Conservation (phyloP, 2,888 invertebrate genomes). For the Agrochola macilenta region DNA sequence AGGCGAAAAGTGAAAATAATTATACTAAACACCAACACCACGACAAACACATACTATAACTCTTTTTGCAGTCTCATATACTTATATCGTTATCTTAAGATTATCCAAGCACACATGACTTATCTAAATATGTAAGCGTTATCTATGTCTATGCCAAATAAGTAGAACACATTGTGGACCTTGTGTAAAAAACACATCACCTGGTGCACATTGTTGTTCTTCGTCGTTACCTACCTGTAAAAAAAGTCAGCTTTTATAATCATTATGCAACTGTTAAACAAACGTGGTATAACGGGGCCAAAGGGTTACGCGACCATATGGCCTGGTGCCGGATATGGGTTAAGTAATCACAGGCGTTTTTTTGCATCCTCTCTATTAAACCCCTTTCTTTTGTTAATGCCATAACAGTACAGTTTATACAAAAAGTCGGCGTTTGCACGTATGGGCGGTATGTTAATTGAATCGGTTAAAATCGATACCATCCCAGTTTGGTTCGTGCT, state of each 20-base stretch:
- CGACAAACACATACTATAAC: slow-evolving; percentile 3
- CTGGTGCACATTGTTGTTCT: slow-evolving; percentile 77
- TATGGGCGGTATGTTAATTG: slow-evolving; percentile 83
- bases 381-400: slow-evolving; percentile 83
- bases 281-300: slow-evolving; percentile 87
- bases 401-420: slow-evolving; percentile 80
- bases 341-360: slow-evolving; percentile 88
- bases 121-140: slow-evolving; percentile 22
- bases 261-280: slow-evolving; percentile 86
- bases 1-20: slow-evolving; percentile 87
- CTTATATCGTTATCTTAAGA: slow-evolving; percentile 16
- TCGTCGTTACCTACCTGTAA: slow-evolving; percentile 60
- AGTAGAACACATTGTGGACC: slow-evolving; percentile 52
- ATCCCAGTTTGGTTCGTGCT: slow-evolving; percentile 73
- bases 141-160: slow-evolving; percentile 51
- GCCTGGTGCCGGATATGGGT: slow-evolving; percentile 87
- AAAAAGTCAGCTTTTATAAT: slow-evolving; percentile 80
- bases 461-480: slow-evolving; percentile 78
- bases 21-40: slow-evolving; percentile 59
- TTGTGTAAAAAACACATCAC: slow-evolving; percentile 75
- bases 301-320: slow-evolving; percentile 89
- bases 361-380: slow-evolving; percentile 82
- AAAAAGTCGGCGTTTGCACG: slow-evolving; percentile 84
- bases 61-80: slow-evolving; percentile 16
- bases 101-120: slow-evolving; percentile 19